These are phyloP conservation scores for Platyura marginata DNA, from an alignment of 1,140 invertebrate species.

Conservation along the genomic window DNA sequence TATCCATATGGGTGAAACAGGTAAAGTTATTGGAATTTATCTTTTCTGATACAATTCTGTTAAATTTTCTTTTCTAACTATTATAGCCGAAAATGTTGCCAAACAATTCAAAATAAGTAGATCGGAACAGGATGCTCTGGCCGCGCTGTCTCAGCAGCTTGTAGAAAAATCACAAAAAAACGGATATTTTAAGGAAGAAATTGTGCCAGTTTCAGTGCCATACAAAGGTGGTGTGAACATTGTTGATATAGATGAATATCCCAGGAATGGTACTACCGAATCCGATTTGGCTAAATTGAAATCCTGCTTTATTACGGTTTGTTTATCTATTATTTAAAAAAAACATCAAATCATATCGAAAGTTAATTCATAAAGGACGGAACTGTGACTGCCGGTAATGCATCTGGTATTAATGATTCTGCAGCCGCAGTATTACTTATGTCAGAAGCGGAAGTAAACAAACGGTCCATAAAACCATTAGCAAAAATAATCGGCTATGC, in stretches of 20 bases:
- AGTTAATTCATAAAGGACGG: slow-evolving; percentile 30
- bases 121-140: slow-evolving; percentile 58
- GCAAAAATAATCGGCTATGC: slow-evolving; percentile 47
- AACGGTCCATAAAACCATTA: slow-evolving; percentile 27
- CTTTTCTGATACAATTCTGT: too few species aligned
- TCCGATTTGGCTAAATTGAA: slow-evolving; percentile 39
- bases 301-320: slow-evolving; percentile 42
- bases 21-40: too few species aligned
- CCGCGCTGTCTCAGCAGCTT: slow-evolving; percentile 51
- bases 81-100: slow-evolving; percentile 69
- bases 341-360: neutral
- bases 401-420: slow-evolving; percentile 73
- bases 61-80: too few species aligned
- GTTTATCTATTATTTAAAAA: neutral
- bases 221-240: slow-evolving; percentile 29
- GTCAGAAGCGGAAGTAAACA: slow-evolving; percentile 32
- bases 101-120: slow-evolving; percentile 47
- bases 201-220: slow-evolving; percentile 37
- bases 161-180: slow-evolving; percentile 39
- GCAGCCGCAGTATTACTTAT: slow-evolving; percentile 63
- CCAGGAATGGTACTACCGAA: slow-evolving; percentile 35
- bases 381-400: slow-evolving; percentile 62
- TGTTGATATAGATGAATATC: slow-evolving; percentile 47
- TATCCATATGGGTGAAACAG: slow-evolving; percentile 73
- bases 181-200: slow-evolving; percentile 53